Conservation (phyloP, 2,113 vertebrate species). For the Ochotona princeps region DNA sequence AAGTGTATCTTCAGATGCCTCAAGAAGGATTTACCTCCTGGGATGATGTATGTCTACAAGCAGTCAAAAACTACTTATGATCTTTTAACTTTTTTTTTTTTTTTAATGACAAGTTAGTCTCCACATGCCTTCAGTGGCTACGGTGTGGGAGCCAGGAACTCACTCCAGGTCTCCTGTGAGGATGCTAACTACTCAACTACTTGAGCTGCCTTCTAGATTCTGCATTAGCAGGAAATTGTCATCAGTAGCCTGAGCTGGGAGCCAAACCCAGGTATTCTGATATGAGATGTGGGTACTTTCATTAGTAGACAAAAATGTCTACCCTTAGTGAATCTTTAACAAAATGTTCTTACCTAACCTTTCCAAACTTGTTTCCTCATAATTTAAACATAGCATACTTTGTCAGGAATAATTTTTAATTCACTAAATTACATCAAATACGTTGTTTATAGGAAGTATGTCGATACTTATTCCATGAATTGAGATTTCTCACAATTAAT, state of each 20-base stretch:
- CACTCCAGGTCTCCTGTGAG: no score
- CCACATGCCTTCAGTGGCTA: no score
- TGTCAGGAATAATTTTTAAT: slow-evolving; percentile 33
- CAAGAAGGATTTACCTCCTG: not conserved
- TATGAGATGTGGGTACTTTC: no score
- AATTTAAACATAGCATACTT: slow-evolving; percentile 25
- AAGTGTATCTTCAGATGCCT: slow-evolving; percentile 26
- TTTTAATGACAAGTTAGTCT: no score
- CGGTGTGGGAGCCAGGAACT: no score
- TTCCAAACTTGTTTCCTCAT: slow-evolving; percentile 3
- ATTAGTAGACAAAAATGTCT: no score
- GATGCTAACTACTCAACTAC: no score
- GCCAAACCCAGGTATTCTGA: no score
- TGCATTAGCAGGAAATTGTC: no score
- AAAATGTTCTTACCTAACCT: not conserved
- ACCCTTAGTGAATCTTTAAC: not conserved
- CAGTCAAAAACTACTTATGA: not conserved
- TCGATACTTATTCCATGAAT: slow-evolving; percentile 19
- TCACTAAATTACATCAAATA: slow-evolving; percentile 29
- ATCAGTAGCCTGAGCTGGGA: no score
- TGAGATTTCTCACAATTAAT: slow-evolving; percentile 37
- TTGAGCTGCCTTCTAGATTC: no score
- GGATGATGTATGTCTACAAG: not conserved
- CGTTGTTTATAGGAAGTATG: slow-evolving; percentile 23
- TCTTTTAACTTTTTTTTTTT: no score